phyloP scores from a whole-genome alignment of 2,113 vertebrate species.

The Ramphastos sulfuratus region DNA sequence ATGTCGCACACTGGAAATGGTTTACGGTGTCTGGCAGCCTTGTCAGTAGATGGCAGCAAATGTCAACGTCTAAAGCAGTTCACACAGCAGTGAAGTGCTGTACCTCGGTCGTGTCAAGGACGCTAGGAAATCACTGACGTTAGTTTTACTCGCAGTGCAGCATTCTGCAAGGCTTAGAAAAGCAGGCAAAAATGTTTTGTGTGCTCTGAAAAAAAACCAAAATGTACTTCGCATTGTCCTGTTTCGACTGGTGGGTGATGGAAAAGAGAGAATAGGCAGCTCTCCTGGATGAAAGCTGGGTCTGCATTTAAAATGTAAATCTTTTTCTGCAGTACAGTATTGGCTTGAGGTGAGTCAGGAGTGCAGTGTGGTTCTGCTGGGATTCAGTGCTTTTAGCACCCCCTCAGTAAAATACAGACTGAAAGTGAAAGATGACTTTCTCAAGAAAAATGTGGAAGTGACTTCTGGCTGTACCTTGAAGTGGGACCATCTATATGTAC shows the following conservation, averaged over 20 bases:
- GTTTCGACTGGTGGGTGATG: background rate
- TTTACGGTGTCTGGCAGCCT: fast-evolving
- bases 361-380: background rate
- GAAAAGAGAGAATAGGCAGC: fast-evolving
- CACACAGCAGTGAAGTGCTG: background rate
- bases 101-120: background rate
- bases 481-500: background rate
- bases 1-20: background rate
- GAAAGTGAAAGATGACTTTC: background rate
- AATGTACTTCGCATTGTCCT: fast-evolving
- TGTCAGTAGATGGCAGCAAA: slow-evolving; percentile 67
- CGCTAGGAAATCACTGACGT: background rate
- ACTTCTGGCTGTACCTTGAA: background rate
- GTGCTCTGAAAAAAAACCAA: background rate
- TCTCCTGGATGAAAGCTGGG: background rate
- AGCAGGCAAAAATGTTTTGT: background rate
- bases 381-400: background rate
- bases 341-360: background rate
- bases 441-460: background rate
- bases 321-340: background rate
- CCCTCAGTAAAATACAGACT: background rate
- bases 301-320: background rate
- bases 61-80: background rate
- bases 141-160: background rate
- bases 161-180: background rate